These are phyloP conservation scores for Stigmatopora nigra DNA, from an alignment of 2,113 vertebrate species.

Conservation along the genomic window DNA sequence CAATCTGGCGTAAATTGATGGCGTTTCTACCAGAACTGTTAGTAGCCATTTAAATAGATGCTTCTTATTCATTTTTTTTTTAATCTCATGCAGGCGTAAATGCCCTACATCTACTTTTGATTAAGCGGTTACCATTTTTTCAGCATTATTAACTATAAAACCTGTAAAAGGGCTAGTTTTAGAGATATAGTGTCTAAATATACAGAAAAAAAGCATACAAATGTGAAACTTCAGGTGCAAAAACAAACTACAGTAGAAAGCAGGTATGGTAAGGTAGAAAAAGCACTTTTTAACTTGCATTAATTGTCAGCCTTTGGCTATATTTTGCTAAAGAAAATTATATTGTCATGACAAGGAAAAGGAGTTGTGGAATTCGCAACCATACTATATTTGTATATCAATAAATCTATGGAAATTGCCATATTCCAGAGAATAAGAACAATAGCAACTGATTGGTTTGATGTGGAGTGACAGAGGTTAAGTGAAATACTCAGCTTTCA, in stretches of 20 bases:
- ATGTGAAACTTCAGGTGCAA: background rate
- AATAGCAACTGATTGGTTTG: conserved; percentile 29
- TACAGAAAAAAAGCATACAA: background rate
- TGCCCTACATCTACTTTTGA: conserved; percentile 14
- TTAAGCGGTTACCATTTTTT: background rate
- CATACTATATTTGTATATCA: conserved; percentile 10
- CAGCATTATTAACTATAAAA: background rate
- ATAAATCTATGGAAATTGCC: conserved; percentile 7
- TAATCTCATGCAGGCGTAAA: conserved; percentile 22
- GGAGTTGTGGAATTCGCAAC: background rate
- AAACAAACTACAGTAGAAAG: background rate
- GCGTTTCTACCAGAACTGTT: conserved; percentile 1
- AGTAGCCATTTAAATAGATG: no score
- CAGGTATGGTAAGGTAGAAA: no score
- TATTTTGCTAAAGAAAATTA: no score
- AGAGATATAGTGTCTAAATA: background rate
- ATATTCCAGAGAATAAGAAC: conserved; percentile 23
- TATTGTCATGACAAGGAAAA: no score
- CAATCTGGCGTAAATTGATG: conserved; percentile 50
- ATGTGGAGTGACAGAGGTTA: conserved; percentile 53
- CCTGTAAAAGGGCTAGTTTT: background rate
- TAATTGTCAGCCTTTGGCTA: no score
- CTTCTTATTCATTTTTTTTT: conserved; percentile 23
- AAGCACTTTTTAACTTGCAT: no score
- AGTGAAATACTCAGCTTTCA: conserved; percentile 65